Conservation (phyloP, 2,888 invertebrate genomes). For the Atherix ibis region DNA sequence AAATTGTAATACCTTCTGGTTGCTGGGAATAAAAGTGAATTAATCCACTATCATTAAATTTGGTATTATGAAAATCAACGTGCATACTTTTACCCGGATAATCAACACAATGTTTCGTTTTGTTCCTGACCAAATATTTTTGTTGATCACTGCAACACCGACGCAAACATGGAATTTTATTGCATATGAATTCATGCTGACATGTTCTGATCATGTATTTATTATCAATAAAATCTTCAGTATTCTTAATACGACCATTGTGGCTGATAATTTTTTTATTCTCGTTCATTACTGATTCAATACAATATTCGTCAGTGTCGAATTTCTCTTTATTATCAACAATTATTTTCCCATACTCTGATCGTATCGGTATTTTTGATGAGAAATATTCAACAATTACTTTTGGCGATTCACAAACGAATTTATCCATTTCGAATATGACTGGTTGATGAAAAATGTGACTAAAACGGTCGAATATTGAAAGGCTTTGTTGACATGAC, state of each 20-base stretch:
- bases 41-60: conserved; percentile 9
- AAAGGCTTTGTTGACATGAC: neutral
- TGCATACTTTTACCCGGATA: conserved; percentile 16
- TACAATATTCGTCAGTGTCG: conserved; percentile 19
- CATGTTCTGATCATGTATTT: conserved; percentile 11
- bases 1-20: conserved; percentile 2
- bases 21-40: conserved; percentile 1
- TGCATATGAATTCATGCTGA: conserved; percentile 14
- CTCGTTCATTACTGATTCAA: conserved; percentile 20
- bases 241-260: neutral
- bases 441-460: conserved; percentile 16
- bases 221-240: neutral
- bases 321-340: conserved; percentile 13
- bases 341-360: conserved; percentile 14
- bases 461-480: neutral
- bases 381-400: conserved; percentile 24
- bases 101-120: conserved; percentile 18
- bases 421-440: conserved; percentile 19
- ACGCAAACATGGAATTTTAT: conserved; percentile 23
- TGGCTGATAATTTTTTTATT: neutral
- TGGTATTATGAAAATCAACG: conserved; percentile 19
- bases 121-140: conserved; percentile 19
- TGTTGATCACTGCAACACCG: conserved; percentile 26
- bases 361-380: conserved; percentile 15
- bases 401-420: conserved; percentile 18